phyloP scores from a whole-genome alignment of 1,140 invertebrate genomes.

The Spodoptera frugiperda region DNA sequence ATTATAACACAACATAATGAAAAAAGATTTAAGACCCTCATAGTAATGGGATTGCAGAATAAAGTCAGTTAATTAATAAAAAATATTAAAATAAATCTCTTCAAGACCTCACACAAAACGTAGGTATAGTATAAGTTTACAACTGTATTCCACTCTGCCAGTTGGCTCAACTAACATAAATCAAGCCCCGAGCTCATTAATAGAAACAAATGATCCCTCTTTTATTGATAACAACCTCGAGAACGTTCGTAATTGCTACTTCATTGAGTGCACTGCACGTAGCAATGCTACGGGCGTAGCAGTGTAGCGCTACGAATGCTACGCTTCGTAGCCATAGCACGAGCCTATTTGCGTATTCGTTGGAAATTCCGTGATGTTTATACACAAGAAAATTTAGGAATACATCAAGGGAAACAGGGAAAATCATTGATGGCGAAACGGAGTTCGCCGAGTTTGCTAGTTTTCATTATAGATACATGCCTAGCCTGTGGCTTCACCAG shows the following conservation, averaged over 20 bases:
- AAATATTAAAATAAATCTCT: conserved; percentile 19
- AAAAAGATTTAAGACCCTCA: too few relatives aligned
- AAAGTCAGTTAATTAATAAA: too few relatives aligned
- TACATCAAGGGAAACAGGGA: too few relatives aligned
- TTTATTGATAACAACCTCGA: conserved; percentile 28
- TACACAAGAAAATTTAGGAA: too few relatives aligned
- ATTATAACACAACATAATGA: too few relatives aligned
- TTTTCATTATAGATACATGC: not conserved
- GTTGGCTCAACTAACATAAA: conserved; percentile 28
- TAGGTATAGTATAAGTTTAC: conserved; percentile 14
- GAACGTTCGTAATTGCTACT: conserved; percentile 39
- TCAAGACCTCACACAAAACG: not conserved
- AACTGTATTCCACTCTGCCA: conserved; percentile 9
- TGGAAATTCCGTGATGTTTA: too few relatives aligned
- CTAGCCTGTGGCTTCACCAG: not conserved
- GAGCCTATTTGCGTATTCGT: conserved; percentile 23
- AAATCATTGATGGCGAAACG: too few relatives aligned
- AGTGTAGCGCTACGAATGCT: conserved; percentile 14
- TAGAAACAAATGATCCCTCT: conserved; percentile 43
- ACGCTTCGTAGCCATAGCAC: conserved; percentile 17
- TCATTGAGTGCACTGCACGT: conserved; percentile 38
- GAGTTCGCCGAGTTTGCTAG: too few relatives aligned
- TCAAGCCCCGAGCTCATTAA: conserved; percentile 31
- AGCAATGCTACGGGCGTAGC: conserved; percentile 36
- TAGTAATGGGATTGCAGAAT: too few relatives aligned